A percentile compares a stretch with the other conserved stretches of the same genome.
These are phyloP conservation scores for Aspidoscelis tigris DNA, from an alignment of 2,113 vertebrate genomes.

Conservation along the genomic window DNA sequence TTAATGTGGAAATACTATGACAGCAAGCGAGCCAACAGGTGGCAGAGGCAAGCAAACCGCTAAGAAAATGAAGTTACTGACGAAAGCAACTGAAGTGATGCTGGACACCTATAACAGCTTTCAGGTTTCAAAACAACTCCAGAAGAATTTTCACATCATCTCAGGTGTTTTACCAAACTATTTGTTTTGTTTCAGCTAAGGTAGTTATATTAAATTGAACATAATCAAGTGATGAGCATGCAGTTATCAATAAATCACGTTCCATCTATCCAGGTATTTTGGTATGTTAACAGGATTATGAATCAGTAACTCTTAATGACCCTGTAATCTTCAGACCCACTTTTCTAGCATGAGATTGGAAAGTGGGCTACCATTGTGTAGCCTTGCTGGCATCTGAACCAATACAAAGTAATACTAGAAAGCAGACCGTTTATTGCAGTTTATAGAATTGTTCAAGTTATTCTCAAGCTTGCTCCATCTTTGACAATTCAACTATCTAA, in stretches of 20 bases:
- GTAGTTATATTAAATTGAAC: background rate
- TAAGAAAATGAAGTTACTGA: too few relatives aligned
- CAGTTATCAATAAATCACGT: background rate
- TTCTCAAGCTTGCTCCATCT: background rate
- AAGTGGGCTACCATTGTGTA: background rate
- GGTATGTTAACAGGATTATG: background rate
- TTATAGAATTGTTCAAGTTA: background rate
- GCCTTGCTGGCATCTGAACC: background rate
- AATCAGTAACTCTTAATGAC: background rate
- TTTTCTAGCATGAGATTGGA: background rate
- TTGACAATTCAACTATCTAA: background rate
- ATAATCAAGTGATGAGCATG: background rate
- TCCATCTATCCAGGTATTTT: background rate
- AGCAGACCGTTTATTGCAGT: background rate
- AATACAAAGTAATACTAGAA: conserved; percentile 6
- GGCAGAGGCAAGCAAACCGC: too few relatives aligned
- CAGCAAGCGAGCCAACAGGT: too few relatives aligned
- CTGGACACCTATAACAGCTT: background rate
- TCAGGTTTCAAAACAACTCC: background rate
- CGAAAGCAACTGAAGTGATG: background rate
- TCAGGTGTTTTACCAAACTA: background rate
- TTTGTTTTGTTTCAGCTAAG: background rate
- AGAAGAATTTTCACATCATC: background rate
- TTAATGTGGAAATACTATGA: too few relatives aligned
- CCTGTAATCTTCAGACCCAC: too few relatives aligned